Evolutionary conservation across 2,888 invertebrate genomes (phyloP).

Genomic region (Abrostola triplasia): DNA sequence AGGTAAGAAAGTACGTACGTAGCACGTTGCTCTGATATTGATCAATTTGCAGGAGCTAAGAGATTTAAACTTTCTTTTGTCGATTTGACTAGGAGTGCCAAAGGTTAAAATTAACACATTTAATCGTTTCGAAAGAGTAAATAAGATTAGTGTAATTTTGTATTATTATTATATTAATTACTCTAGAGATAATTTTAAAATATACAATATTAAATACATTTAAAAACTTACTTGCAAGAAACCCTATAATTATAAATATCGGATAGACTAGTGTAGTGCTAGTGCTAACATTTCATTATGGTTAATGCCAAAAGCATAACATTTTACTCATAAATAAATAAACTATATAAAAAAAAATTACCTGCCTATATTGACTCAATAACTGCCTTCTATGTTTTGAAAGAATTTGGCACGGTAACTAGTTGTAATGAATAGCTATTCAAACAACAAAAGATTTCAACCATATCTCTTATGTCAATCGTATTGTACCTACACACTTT

Average conservation of each 20-base stretch:
- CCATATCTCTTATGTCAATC: conserved; percentile 78
- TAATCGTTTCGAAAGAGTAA: too few relatives aligned
- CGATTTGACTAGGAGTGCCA: not conserved
- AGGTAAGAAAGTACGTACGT: not conserved
- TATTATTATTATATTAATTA: too few relatives aligned
- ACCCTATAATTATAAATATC: too few relatives aligned
- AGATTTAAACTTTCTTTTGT: not conserved
- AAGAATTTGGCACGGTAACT: conserved; percentile 64
- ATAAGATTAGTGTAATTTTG: too few relatives aligned
- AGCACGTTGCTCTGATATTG: not conserved
- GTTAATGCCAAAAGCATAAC: too few relatives aligned
- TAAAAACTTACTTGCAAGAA: too few relatives aligned
- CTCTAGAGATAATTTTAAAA: too few relatives aligned
- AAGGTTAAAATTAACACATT: too few relatives aligned
- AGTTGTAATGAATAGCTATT: conserved; percentile 74
- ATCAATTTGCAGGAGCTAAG: conserved; percentile 4
- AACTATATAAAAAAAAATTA: conserved; percentile 45
- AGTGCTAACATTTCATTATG: too few relatives aligned
- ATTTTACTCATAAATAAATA: conserved; percentile 24
- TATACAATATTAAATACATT: too few relatives aligned
- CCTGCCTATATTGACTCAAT: conserved; percentile 52
- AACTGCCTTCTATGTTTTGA: conserved; percentile 62
- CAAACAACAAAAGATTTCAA: conserved; percentile 82
- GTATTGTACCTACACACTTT: conserved; percentile 68
- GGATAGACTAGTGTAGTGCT: too few relatives aligned